Conservation (phyloP, 1,140 invertebrate species). For the Drosophila sechellia region DNA sequence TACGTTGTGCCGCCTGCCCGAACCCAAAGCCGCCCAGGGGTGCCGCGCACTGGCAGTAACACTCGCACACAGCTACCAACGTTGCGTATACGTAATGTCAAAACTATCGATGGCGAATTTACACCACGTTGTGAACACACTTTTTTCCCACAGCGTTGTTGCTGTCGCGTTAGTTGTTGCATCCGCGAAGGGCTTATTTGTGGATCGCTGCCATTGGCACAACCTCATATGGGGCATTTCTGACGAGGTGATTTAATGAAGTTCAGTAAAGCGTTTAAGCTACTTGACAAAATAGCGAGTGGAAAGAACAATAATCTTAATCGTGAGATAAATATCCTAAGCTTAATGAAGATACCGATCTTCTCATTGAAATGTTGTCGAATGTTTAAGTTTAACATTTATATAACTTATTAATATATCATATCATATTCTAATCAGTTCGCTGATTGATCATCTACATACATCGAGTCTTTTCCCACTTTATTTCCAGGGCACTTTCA, state of each 20-base stretch:
- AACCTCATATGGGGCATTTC: slow-evolving; percentile 4
- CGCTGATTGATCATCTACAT: too few species aligned
- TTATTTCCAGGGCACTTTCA: not conserved
- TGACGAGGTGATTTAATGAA: not conserved
- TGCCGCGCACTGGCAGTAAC: slow-evolving; percentile 40
- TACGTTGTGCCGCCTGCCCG: slow-evolving; percentile 10
- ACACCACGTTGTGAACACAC: slow-evolving; percentile 60
- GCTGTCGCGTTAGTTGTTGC: slow-evolving; percentile 58
- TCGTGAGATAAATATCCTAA: too few species aligned
- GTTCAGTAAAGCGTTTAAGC: too few species aligned
- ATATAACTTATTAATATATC: too few species aligned
- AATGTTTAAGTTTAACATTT: too few species aligned
- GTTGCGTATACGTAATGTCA: slow-evolving; percentile 73
- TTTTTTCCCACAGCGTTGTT: slow-evolving; percentile 21
- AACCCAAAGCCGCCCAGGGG: slow-evolving; percentile 37
- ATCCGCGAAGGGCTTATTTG: slow-evolving; percentile 52
- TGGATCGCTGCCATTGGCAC: slow-evolving; percentile 7
- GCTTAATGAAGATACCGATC: too few species aligned
- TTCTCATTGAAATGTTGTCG: too few species aligned
- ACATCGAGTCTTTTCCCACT: not conserved
- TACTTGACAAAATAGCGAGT: too few species aligned
- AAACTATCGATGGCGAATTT: slow-evolving; percentile 77
- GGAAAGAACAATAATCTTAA: too few species aligned
- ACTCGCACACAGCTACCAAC: slow-evolving; percentile 25
- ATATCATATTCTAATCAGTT: too few species aligned